Evolutionary conservation across 2,113 vertebrate species (phyloP).

Genomic region (Colinus virginianus): DNA sequence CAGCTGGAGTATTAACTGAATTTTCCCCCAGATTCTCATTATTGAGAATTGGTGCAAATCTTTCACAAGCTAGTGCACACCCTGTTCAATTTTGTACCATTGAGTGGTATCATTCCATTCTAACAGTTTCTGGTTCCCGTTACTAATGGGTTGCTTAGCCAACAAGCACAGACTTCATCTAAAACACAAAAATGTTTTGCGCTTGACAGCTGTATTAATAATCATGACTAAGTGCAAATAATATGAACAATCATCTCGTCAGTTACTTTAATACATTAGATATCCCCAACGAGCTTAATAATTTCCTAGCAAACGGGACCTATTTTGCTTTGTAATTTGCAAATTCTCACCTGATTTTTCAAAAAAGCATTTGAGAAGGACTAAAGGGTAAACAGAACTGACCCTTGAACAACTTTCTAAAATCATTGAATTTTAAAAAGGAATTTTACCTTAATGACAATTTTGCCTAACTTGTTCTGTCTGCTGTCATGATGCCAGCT

Average conservation of each 20-base stretch:
- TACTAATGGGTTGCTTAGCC: not conserved
- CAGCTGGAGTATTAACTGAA: not conserved
- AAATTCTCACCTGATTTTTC: not conserved
- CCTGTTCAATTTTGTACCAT: not conserved
- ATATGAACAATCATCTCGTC: not conserved
- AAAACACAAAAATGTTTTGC: not conserved
- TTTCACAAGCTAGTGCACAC: not conserved
- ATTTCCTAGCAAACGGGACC: not conserved
- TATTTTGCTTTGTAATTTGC: not conserved
- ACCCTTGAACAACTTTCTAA: not conserved
- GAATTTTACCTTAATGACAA: not conserved
- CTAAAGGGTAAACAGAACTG: not conserved
- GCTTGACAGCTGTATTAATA: not conserved
- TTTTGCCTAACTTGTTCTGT: not conserved
- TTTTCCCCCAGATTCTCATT: fast-evolving
- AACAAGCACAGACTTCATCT: not conserved
- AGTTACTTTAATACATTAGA: not conserved
- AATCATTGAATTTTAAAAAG: not conserved
- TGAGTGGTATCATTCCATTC: not conserved
- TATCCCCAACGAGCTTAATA: not conserved
- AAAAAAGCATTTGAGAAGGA: not conserved
- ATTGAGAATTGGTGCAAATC: not conserved
- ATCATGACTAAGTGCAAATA: not conserved
- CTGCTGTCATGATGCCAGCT: not conserved
- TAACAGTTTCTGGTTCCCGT: not conserved